Evolutionary conservation across 2,888 invertebrate species (phyloP), one percentile per base, ranked within the genome.

Genomic region (Pegoplata infirma): DNA sequence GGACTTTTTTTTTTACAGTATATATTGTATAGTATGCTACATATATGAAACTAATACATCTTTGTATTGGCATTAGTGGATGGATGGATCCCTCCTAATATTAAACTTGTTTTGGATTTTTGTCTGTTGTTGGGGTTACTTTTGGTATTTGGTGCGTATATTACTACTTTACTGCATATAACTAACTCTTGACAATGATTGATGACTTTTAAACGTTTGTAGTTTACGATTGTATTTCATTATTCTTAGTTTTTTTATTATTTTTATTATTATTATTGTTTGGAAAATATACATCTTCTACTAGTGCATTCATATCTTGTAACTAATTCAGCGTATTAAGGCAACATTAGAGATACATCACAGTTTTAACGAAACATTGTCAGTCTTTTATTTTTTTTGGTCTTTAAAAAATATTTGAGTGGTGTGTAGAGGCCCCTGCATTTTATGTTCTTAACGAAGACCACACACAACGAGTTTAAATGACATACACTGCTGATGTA

Each of bases 141-240:
- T 66, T 17, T 19, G 17, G 8, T 10, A 53, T 67, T 63, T 51
- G 56, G 51, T 76, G 66, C 53, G 59, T 28, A 64, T 17, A 10
- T 14, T 55, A 53, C 63, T 68, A 64, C 23, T 16, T 14, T 55
- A 53, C 63, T 68, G 67, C 64, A 56, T 55, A n/a, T n/a, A n/a
- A n/a, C n/a, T n/a, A 63, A 44, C 53, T 74, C 66, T 71, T 74
- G 81, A 80, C 81, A 81, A 71, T 81, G 81, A 81, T 80, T 80
- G 80, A 81, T 81, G 80, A 76, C 67, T 80, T 78, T 78, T 61
- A 61, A 80, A 69, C 73, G 53, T 76, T 66, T 19, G 53, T 47
- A 40, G 40, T 53, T 61, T 71, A 55, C 19, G 36, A 55, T 40
- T 40, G 36, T 40, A 40, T 40, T 40, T 40, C 36, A 12, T 59